These are phyloP conservation scores for Corydoras sp. DNA, from an alignment of 2,113 vertebrate genomes.

Conservation along the genomic window DNA sequence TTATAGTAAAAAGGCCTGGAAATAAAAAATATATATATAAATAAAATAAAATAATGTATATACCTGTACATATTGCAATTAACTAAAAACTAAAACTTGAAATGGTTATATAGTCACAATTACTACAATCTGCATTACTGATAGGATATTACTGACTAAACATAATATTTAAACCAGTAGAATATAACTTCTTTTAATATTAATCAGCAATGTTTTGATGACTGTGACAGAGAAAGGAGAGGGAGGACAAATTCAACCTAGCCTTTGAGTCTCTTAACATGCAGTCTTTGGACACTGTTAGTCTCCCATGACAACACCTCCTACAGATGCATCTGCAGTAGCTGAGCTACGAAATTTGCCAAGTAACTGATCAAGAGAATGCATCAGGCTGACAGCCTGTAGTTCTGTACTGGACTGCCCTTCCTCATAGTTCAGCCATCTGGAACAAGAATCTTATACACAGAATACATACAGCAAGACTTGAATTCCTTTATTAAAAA, in stretches of 20 bases:
- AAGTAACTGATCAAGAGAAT: slow-evolving; percentile 59
- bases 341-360: slow-evolving; percentile 49
- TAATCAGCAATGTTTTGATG: neutral
- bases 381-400: slow-evolving; percentile 51
- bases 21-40: neutral
- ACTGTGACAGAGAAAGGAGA: neutral
- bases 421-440: neutral
- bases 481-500: neutral
- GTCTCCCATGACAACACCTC: slow-evolving; percentile 71
- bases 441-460: neutral
- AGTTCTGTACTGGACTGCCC: neutral
- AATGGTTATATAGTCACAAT: neutral
- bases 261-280: slow-evolving; percentile 63
- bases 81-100: no score
- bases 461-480: neutral
- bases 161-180: neutral
- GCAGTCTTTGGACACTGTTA: slow-evolving; percentile 68
- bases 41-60: no score
- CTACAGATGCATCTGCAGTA: slow-evolving; percentile 69
- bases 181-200: neutral
- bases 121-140: neutral
- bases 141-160: no score
- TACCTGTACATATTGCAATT: no score
- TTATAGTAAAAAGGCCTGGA: neutral
- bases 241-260: slow-evolving; percentile 20